Conservation (phyloP, 1,140 invertebrate species). For the Gyrodactylus salaris region DNA sequence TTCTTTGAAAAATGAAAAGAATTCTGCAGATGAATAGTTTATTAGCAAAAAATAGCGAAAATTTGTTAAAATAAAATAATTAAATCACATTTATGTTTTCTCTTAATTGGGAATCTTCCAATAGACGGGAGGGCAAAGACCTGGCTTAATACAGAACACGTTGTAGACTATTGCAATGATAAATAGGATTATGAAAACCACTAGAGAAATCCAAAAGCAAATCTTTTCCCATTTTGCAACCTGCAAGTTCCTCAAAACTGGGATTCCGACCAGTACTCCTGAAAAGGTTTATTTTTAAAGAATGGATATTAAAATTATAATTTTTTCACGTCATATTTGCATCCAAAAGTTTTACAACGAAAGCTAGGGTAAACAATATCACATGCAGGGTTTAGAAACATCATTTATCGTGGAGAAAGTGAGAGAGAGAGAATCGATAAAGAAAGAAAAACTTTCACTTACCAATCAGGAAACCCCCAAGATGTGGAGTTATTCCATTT, state of each 20-base stretch:
- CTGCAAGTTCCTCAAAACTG: conserved; percentile 16
- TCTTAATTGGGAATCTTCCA: background rate
- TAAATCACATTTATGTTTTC: background rate
- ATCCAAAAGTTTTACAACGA: too few species aligned
- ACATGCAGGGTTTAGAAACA: too few species aligned
- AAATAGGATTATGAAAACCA: conserved; percentile 14
- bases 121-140: background rate
- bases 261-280: conserved; percentile 17
- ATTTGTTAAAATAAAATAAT: background rate
- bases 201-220: conserved; percentile 15
- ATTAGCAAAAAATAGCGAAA: background rate
- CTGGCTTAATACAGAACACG: conserved; percentile 11
- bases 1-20: background rate
- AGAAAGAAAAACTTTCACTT: background rate
- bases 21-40: background rate
- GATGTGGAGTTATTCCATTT: background rate
- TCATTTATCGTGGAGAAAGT: background rate
- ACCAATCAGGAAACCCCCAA: background rate
- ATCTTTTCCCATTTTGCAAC: conserved; percentile 16
- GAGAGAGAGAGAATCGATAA: background rate
- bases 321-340: too few species aligned
- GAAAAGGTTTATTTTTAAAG: too few species aligned
- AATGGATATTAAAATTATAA: too few species aligned
- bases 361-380: too few species aligned
- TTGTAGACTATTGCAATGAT: conserved; percentile 15